Percentiles rank a stretch among this genome's conserved stretches.
Evolutionary conservation across 2,113 vertebrate genomes (phyloP).

Genomic region (Anseranas semipalmata): DNA sequence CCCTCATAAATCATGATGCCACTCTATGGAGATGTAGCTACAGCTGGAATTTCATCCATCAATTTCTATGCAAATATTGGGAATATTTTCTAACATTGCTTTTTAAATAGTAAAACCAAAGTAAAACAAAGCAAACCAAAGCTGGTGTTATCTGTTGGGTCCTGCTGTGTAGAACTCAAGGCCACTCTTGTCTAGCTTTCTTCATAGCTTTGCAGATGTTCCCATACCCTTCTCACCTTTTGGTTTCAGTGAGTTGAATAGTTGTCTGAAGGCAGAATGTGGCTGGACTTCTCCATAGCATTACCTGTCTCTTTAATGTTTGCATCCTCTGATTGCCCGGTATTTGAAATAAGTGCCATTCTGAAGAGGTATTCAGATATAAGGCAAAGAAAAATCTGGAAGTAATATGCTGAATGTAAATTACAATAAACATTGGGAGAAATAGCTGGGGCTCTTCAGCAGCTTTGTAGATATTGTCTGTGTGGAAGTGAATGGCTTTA

Average conservation of each 20-base stretch:
- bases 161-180: background rate
- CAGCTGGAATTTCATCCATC: background rate
- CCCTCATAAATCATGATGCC: background rate
- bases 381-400: background rate
- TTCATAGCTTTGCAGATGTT: background rate
- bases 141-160: background rate
- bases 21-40: background rate
- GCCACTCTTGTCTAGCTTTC: background rate
- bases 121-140: background rate
- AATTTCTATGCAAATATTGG: background rate
- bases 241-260: background rate
- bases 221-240: background rate
- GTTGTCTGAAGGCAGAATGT: background rate
- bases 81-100: background rate
- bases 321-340: background rate
- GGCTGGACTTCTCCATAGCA: background rate
- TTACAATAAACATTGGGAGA: background rate
- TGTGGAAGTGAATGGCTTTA: background rate
- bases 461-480: background rate
- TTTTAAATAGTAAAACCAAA: background rate
- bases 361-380: background rate
- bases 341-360: background rate
- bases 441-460: background rate
- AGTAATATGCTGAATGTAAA: background rate
- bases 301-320: accelerated